These are phyloP conservation scores for Rhamphomyia laevipes DNA, from an alignment of 2,888 invertebrate species.

Conservation along the genomic window DNA sequence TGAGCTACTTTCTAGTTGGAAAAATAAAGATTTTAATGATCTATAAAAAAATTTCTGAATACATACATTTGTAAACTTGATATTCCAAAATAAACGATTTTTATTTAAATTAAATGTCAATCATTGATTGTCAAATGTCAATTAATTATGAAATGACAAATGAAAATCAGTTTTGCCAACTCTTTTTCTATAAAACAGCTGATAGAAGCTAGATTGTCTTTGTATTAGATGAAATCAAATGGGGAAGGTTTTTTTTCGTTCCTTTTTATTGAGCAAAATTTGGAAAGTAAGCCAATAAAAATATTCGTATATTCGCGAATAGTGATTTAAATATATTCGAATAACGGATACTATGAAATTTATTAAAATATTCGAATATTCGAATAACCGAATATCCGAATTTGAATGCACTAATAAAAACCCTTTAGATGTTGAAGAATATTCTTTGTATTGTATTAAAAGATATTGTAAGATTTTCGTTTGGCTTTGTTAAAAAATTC, in stretches of 20 bases:
- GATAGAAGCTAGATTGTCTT: not conserved
- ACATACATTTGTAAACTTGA: not conserved
- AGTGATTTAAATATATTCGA: too few relatives aligned
- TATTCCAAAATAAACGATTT: too few relatives aligned
- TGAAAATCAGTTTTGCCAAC: not conserved
- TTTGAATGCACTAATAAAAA: too few relatives aligned
- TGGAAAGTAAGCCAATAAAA: not conserved
- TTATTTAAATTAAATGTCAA: too few relatives aligned
- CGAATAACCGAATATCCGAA: too few relatives aligned
- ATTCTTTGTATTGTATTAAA: too few relatives aligned
- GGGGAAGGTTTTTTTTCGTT: not conserved
- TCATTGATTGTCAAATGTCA: too few relatives aligned
- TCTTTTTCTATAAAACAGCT: not conserved
- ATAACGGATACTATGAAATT: too few relatives aligned
- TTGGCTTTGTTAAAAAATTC: too few relatives aligned
- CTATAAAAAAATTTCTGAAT: not conserved
- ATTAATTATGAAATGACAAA: constrained; percentile 1
- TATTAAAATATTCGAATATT: too few relatives aligned
- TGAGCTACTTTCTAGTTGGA: not conserved
- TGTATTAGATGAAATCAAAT: not conserved
- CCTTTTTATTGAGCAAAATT: not conserved
- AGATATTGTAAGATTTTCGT: too few relatives aligned
- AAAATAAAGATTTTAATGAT: not conserved
- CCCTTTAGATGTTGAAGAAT: too few relatives aligned
- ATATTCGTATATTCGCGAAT: not conserved